Percentiles rank a stretch among this genome's conserved stretches.
phyloP scores from a whole-genome alignment of 2,113 vertebrate species.

The Grallaria varia region DNA sequence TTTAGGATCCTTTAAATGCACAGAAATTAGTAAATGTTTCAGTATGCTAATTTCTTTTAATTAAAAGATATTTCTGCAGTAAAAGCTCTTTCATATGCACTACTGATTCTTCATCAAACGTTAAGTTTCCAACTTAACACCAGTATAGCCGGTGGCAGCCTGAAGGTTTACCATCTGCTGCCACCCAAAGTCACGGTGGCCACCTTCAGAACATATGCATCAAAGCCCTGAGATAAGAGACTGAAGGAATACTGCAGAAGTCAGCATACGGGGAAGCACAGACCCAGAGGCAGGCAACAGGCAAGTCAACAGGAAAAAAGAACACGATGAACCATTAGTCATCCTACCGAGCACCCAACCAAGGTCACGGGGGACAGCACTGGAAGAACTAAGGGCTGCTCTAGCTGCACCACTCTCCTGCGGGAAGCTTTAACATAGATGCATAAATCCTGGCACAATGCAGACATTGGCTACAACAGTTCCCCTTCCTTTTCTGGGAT shows the following conservation, averaged over 20 bases:
- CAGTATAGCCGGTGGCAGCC: conserved; percentile 83
- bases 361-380: conserved; percentile 70
- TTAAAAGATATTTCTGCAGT: conserved; percentile 80
- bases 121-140: conserved; percentile 85
- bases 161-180: conserved; percentile 91
- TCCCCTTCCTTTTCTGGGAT: background rate
- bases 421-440: background rate
- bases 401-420: background rate
- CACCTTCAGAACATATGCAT: conserved; percentile 89
- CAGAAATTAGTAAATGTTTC: conserved; percentile 76
- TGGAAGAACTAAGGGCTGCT: conserved; percentile 8
- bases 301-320: conserved; percentile 75
- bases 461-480: background rate
- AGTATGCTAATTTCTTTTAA: conserved; percentile 85
- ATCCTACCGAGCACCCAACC: conserved; percentile 37
- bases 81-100: conserved; percentile 86
- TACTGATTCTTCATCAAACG: conserved; percentile 86
- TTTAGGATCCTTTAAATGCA: conserved; percentile 70
- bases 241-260: conserved; percentile 78
- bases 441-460: background rate
- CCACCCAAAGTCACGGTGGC: conserved; percentile 82
- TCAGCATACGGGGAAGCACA: conserved; percentile 77
- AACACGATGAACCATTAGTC: conserved; percentile 33
- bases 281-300: conserved; percentile 78
- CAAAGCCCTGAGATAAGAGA: conserved; percentile 85